These are phyloP conservation scores for Scolanthus callimorphus DNA, from an alignment of 92 coral and sea anemone species.

Conservation along the genomic window DNA sequence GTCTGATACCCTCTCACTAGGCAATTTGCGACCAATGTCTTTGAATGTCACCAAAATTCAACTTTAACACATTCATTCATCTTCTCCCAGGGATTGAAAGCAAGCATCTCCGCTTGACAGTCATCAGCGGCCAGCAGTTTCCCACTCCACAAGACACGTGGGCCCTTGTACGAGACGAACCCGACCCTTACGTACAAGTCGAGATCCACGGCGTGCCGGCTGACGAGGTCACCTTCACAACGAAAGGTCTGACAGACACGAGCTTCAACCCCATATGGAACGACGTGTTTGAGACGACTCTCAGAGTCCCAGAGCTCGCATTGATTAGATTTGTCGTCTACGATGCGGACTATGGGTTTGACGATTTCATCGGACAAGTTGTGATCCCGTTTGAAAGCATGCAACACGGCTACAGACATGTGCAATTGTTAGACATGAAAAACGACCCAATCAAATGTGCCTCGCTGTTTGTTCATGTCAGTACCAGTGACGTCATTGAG, in stretches of 20 bases:
- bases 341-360: slow-evolving; percentile 85
- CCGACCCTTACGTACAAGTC: slow-evolving; percentile 85
- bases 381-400: slow-evolving; percentile 80
- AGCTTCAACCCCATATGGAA: slow-evolving; percentile 95
- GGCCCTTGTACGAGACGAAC: slow-evolving; percentile 50
- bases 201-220: slow-evolving; percentile 79
- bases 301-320: slow-evolving; percentile 79
- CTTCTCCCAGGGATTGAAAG: slow-evolving; percentile 5
- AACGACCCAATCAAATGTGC: slow-evolving; percentile 72
- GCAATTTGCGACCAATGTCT: too few relatives aligned
- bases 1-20: slow-evolving; percentile 25
- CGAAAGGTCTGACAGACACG: slow-evolving; percentile 67
- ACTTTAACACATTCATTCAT: too few relatives aligned
- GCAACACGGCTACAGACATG: slow-evolving; percentile 87
- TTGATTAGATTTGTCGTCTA: slow-evolving; percentile 76
- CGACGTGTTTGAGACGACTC: slow-evolving; percentile 57
- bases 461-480: slow-evolving; percentile 73
- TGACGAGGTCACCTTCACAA: slow-evolving; percentile 56
- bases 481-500: slow-evolving; percentile 27
- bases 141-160: slow-evolving; percentile 67
- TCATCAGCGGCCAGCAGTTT: slow-evolving; percentile 89
- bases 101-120: slow-evolving; percentile 45
- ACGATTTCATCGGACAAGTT: slow-evolving; percentile 90
- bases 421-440: slow-evolving; percentile 51
- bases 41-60: slow-evolving; percentile 14